phyloP scores from a whole-genome alignment of 2,888 invertebrate genomes.

The Beris chalybata region DNA sequence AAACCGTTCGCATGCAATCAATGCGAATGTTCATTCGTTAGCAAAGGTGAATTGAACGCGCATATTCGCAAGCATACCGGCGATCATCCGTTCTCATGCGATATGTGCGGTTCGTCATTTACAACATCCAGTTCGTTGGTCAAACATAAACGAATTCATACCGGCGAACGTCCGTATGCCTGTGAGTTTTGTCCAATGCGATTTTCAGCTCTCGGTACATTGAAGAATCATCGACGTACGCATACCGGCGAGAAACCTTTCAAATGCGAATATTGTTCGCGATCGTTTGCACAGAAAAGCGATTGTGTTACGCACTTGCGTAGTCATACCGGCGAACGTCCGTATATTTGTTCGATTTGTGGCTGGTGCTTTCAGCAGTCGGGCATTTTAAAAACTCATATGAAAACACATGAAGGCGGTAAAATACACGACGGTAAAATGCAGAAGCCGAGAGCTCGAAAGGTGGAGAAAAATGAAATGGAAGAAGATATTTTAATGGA shows the following conservation, averaged over 20 bases:
- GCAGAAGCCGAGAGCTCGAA: not conserved
- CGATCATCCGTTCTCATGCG: conserved; percentile 64
- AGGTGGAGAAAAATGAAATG: not conserved
- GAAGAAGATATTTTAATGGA: too few relatives aligned
- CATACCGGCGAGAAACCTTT: conserved; percentile 64
- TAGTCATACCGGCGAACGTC: conserved; percentile 58
- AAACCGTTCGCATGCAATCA: conserved; percentile 54
- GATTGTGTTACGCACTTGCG: conserved; percentile 60
- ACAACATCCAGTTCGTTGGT: conserved; percentile 63
- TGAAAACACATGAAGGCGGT: conserved; percentile 53
- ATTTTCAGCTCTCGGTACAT: conserved; percentile 61
- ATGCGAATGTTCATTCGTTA: conserved; percentile 58
- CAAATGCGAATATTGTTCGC: conserved; percentile 60
- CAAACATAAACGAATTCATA: conserved; percentile 63
- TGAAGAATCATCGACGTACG: conserved; percentile 62
- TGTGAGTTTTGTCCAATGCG: conserved; percentile 64
- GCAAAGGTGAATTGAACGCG: conserved; percentile 59
- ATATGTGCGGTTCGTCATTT: conserved; percentile 60
- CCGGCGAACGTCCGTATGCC: conserved; percentile 63
- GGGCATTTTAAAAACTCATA: conserved; percentile 59
- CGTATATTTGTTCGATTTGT: conserved; percentile 52
- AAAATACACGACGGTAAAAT: not conserved
- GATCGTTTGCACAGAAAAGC: conserved; percentile 61
- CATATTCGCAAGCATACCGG: conserved; percentile 64
- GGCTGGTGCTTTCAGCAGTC: conserved; percentile 61